Evolutionary conservation across 2,113 vertebrate species (phyloP).

Genomic region (Sinocyclocheilus anshuiensis): DNA sequence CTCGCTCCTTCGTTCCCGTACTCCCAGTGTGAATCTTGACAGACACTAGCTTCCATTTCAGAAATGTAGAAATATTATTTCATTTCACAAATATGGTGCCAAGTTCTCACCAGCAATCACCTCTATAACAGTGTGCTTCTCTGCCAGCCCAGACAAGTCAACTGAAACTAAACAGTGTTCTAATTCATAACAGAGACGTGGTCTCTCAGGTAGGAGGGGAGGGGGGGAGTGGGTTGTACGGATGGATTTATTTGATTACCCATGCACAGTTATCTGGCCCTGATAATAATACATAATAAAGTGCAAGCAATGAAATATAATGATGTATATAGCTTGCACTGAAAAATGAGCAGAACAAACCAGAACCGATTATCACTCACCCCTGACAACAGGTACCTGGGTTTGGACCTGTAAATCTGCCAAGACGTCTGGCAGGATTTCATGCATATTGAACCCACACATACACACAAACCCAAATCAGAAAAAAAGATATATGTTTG

Average conservation of each 20-base stretch:
- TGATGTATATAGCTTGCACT: conserved; percentile 39
- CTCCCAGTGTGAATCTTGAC: too few species aligned
- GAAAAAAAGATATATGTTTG: not conserved
- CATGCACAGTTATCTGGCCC: conserved; percentile 21
- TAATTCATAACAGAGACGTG: conserved; percentile 46
- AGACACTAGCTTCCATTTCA: too few species aligned
- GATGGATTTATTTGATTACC: conserved; percentile 42
- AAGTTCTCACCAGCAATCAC: not conserved
- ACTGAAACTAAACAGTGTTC: conserved; percentile 47
- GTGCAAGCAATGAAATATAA: conserved; percentile 51
- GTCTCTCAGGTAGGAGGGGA: conserved; percentile 46
- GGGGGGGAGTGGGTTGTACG: not conserved
- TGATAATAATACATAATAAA: conserved; percentile 51
- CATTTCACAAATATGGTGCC: conserved; percentile 26
- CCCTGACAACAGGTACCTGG: conserved; percentile 25
- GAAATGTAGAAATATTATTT: not conserved
- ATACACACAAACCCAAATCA: not conserved
- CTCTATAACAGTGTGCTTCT: conserved; percentile 41
- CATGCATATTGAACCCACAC: not conserved
- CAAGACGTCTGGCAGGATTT: conserved; percentile 1
- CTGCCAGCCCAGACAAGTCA: conserved; percentile 60
- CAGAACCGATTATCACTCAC: conserved; percentile 44
- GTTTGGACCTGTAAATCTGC: conserved; percentile 32
- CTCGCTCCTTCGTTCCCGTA: too few species aligned
- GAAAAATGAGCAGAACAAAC: conserved; percentile 50